phyloP scores from a whole-genome alignment of 53 echinoderm and acorn worm genomes.

The Hippasteria phrygiana region DNA sequence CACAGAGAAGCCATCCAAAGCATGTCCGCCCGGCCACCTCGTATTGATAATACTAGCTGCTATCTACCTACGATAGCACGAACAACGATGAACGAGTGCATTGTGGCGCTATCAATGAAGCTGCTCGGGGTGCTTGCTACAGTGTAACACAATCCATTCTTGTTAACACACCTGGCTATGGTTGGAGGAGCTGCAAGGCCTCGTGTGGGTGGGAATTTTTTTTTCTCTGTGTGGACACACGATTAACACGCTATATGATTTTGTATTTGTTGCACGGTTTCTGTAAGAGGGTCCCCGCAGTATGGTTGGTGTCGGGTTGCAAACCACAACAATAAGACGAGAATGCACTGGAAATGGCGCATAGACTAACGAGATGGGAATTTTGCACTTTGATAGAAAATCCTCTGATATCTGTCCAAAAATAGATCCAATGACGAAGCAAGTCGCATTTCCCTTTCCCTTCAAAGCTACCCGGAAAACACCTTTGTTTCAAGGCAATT shows the following conservation, averaged over 20 bases:
- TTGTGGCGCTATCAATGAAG: neutral
- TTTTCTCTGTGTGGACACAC: neutral
- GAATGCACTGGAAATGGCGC: neutral
- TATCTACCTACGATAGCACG: constrained; percentile 32
- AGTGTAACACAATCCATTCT: neutral
- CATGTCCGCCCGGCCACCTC: neutral
- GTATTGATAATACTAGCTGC: constrained; percentile 6
- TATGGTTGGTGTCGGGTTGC: neutral
- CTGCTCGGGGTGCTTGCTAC: neutral
- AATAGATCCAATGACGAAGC: neutral
- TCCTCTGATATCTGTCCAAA: neutral
- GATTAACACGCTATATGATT: constrained; percentile 1
- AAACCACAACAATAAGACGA: neutral
- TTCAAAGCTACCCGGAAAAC: neutral
- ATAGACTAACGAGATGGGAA: constrained; percentile 22
- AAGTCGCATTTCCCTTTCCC: neutral
- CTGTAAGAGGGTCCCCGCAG: neutral
- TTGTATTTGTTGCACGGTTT: neutral
- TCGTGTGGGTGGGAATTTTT: neutral
- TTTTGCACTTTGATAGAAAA: neutral
- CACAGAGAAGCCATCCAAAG: neutral
- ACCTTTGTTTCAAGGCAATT: too few relatives aligned
- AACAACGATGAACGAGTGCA: neutral
- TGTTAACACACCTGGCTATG: constrained; percentile 29
- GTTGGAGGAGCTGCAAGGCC: neutral